These are phyloP conservation scores for Crossaster papposus DNA, from an alignment of 53 echinoderm and acorn worm genomes.

Conservation along the genomic window DNA sequence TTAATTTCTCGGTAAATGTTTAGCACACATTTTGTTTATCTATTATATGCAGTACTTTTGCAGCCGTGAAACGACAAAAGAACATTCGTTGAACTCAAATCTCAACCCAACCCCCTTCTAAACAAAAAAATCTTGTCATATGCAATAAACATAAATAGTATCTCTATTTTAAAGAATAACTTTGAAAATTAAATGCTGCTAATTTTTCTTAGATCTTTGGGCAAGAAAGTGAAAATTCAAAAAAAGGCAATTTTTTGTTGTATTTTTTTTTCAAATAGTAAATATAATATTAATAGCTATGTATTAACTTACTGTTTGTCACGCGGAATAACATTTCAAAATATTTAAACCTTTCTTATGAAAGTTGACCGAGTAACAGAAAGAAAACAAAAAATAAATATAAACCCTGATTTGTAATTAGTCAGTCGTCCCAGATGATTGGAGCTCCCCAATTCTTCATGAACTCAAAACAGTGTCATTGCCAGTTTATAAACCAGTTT, in stretches of 20 bases:
- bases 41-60: conserved; percentile 4
- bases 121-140: neutral
- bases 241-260: conserved; percentile 8
- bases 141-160: conserved; percentile 30
- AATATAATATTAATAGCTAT: conserved; percentile 33
- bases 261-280: neutral
- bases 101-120: neutral
- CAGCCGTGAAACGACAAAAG: conserved; percentile 12
- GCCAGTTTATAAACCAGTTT: no score
- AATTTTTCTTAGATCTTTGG: conserved; percentile 6
- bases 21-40: neutral
- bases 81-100: conserved; percentile 27
- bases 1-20: no score
- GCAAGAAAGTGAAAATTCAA: conserved; percentile 26
- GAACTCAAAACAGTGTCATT: no score
- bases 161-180: neutral
- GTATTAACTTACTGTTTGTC: conserved; percentile 33
- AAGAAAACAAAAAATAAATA: neutral
- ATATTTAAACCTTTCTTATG: neutral
- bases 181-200: conserved; percentile 9
- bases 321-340: conserved; percentile 27
- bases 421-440: neutral
- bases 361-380: neutral
- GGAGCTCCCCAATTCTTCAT: no score
- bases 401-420: conserved; percentile 24